A percentile compares a stretch with the other conserved stretches of the same genome.
These are phyloP conservation scores for Aphidoletes aphidimyza DNA, from an alignment of 2,888 invertebrate genomes.

Conservation along the genomic window DNA sequence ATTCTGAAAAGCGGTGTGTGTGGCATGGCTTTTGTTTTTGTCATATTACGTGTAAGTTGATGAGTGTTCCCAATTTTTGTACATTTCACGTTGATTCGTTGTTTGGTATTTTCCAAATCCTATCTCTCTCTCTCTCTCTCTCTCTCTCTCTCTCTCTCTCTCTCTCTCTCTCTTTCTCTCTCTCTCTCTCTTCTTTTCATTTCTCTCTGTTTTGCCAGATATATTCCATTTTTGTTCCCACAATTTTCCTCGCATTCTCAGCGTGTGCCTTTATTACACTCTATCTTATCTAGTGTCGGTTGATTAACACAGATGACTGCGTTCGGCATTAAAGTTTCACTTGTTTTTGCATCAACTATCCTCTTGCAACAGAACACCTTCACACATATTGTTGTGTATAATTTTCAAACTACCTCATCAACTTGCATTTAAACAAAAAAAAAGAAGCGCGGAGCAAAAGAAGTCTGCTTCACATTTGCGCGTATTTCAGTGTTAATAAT, in stretches of 20 bases:
- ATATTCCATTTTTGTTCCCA: not conserved
- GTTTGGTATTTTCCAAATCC: not conserved
- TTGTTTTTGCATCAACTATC: no score
- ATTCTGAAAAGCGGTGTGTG: no score
- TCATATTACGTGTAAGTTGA: slow-evolving; percentile 20
- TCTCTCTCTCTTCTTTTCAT: not conserved
- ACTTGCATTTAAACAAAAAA: no score
- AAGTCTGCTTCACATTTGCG: no score
- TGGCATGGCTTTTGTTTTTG: slow-evolving; percentile 2
- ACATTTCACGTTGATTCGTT: not conserved
- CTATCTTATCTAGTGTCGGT: not conserved
- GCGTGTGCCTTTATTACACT: not conserved
- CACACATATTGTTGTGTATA: no score
- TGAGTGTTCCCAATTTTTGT: not conserved
- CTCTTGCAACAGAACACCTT: not conserved
- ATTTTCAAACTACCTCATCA: no score
- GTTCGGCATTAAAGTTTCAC: slow-evolving; percentile 10
- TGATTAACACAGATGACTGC: slow-evolving; percentile 31
- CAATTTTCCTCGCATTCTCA: not conserved
- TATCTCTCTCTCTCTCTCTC: no score
- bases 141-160: no score
- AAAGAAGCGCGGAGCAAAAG: no score
- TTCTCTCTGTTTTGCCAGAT: not conserved
- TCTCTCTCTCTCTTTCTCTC: not conserved
- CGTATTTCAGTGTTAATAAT: no score